Evolutionary conservation across 1,140 invertebrate species (phyloP), one percentile per base, ranked within the genome.

Genomic region (Brachionus asplanchnoidis): DNA sequence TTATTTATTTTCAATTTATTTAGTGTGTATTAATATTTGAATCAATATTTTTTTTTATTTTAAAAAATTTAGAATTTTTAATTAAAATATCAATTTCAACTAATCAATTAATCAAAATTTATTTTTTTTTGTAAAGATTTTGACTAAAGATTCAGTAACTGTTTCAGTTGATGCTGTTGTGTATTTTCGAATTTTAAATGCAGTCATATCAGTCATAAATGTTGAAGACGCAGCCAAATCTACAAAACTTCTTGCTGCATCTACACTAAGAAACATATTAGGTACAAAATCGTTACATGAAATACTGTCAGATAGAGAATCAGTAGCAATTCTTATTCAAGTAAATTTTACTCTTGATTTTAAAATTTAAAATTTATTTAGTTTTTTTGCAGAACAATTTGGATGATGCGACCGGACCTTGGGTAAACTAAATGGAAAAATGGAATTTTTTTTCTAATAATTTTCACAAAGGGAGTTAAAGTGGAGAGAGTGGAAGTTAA

Each of bases 231-330:
- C 83, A 20, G 73, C 66, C 8, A 50, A 84, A n/a, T 78, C 84
- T 26, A 86, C 85, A 1, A 73, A 75, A 44, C 75, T 85, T 23
- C 42, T 86, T 14, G 84, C 77, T n/a, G 86, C 86, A 26, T 85
- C 85, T 28, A 85, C 70, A 14, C 68, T 86, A 20, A 20, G 86
- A 20, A 86, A 86, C 66, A 80, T 86, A 9, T 53, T 84, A 9
- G 84, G 84, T 12, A 84, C 84, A 2, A 84, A 77, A 36, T 73
- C 66, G 36, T 66, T 84, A 44, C 84, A 84, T 68, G 84, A 84
- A 56, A 84, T 84, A 14, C 14, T 84, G 3, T 84, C 84, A 14
- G 70, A 77, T 84, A 68, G 84, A 42, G 68, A 75, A 60, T 73
- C 66, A 9, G 60, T 84, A n/a, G 84, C 68, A 75, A 66, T 68